Base-by-base conservation (phyloP, 1,140 invertebrate species). In the Penaeus vannamei region DNA sequence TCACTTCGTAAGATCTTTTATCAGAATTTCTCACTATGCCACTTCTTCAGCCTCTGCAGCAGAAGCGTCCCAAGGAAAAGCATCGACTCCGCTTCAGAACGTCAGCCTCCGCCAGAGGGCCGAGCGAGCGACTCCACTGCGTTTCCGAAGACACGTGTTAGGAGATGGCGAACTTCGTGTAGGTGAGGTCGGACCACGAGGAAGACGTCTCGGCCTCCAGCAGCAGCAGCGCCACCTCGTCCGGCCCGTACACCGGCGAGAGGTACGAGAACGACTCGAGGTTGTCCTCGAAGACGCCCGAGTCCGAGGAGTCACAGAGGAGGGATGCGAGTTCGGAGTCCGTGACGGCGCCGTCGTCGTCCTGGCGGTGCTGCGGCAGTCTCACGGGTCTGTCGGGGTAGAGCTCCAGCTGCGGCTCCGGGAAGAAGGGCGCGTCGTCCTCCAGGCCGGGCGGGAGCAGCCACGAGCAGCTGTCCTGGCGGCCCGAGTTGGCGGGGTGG, bases 231-330 rank as follows among this genome's bases (percentile, higher is more conserved):
- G 77, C 61, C 20, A 82, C 85, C 60, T 87, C 85, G 29, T 87
- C 85, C 46, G 85, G 26, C 61, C 81, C 85, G 36, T 62, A 81
- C 77, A 87, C 46, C 60, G 85, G 85, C 19, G 85, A 87, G 32
- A 87, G 60, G 77, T 87, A 87, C 59, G 85, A 87, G 83, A 85
- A 72, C 17, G 83, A 72, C 22, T 81, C 85, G n/a, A 87, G 61
- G 29, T 64, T 66, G 23, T 87, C 85, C 20, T 87, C 85, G 29
- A 87, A 87, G 26, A 87, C 62, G 26, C 85, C 85, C 8, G 85
- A 87, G 23, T 87, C 85, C 10, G 85, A 66, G 23, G 85, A 87
- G 42, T 87, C 85, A 32, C 85, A 87, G 32, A 87, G 62, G 29
- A 87, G 85, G 1, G 76, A 79, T 72, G 81, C 81, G 19, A 87